Conservation (phyloP, 2,113 vertebrate species). For the Typhlomys cinereus region DNA sequence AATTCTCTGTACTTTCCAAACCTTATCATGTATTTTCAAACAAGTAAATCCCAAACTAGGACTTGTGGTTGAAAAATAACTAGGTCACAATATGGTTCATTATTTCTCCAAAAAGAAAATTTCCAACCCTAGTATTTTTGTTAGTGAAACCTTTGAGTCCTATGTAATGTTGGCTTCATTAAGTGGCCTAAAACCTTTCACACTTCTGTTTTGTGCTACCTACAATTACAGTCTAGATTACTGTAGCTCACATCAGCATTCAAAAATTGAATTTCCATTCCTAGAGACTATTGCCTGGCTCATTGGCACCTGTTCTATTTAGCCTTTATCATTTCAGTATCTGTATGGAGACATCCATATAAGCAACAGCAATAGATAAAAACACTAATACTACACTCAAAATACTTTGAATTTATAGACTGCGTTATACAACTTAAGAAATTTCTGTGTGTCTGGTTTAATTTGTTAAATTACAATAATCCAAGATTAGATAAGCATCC, state of each 20-base stretch:
- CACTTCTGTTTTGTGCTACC: background rate
- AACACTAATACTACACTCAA: background rate
- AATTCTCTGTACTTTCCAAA: conserved; percentile 37
- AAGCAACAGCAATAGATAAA: background rate
- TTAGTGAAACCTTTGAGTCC: background rate
- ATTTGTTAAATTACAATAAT: background rate
- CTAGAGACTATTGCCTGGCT: background rate
- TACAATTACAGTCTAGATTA: background rate
- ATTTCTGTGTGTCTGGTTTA: background rate
- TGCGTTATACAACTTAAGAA: background rate
- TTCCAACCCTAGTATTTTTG: background rate
- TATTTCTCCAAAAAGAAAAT: conserved; percentile 27
- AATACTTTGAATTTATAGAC: background rate
- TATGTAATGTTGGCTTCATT: background rate
- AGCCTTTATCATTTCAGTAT: background rate
- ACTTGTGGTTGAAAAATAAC: conserved; percentile 10
- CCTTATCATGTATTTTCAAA: conserved; percentile 23
- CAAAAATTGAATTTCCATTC: conserved; percentile 19
- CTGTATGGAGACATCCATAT: background rate
- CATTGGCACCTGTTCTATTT: background rate
- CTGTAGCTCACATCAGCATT: background rate
- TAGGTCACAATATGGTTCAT: background rate
- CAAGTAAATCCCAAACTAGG: background rate
- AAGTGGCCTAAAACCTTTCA: background rate
- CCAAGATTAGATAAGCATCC: background rate